Evolutionary conservation across 2,888 invertebrate species (phyloP).

Genomic region (Fragum whitleyi): DNA sequence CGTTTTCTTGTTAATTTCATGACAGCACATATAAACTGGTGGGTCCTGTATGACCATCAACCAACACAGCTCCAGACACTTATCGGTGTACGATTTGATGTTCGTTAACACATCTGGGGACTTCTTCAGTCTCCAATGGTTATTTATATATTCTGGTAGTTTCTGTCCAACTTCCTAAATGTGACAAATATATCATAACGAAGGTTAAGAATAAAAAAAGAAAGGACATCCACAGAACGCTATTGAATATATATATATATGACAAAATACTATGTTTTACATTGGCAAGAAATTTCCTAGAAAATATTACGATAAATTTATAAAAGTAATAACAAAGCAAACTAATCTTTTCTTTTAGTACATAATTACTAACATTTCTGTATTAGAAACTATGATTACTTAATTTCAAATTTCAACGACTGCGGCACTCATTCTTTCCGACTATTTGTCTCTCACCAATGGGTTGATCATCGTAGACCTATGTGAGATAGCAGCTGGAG

Average conservation of each 20-base stretch:
- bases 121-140: neutral
- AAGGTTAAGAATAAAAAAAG: neutral
- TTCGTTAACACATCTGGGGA: neutral
- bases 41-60: slow-evolving; percentile 18
- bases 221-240: neutral
- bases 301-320: too few relatives aligned
- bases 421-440: too few relatives aligned
- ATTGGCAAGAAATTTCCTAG: too few relatives aligned
- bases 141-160: neutral
- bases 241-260: neutral
- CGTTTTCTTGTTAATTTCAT: neutral
- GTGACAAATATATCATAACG: neutral
- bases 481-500: too few relatives aligned
- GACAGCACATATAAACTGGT: slow-evolving; percentile 2
- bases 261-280: neutral
- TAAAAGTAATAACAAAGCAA: too few relatives aligned
- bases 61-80: neutral
- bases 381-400: too few relatives aligned
- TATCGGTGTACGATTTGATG: neutral
- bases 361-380: too few relatives aligned
- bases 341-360: too few relatives aligned
- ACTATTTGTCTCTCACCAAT: too few relatives aligned
- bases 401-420: too few relatives aligned
- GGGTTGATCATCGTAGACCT: too few relatives aligned
- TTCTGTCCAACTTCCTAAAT: neutral